Evolutionary conservation across 2,113 vertebrate species (phyloP).

Genomic region (Suricata suricatta): DNA sequence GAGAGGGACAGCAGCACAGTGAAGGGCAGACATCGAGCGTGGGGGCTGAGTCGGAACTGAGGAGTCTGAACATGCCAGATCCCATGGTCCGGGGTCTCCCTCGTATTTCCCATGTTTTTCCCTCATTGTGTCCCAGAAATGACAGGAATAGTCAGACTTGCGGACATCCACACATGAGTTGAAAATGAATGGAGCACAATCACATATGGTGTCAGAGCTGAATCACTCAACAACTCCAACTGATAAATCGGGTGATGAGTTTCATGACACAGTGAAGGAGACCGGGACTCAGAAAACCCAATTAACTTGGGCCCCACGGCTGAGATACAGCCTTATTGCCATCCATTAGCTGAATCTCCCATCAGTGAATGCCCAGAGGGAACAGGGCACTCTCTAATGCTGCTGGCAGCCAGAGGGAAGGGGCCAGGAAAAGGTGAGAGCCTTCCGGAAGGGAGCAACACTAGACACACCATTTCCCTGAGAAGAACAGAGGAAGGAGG

Average conservation of each 20-base stretch:
- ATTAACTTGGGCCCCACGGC: background rate
- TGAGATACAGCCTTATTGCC: background rate
- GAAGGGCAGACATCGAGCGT: background rate
- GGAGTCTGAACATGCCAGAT: background rate
- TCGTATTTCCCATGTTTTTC: background rate
- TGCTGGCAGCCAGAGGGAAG: background rate
- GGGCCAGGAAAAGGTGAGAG: background rate
- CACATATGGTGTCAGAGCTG: background rate
- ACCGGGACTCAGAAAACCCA: background rate
- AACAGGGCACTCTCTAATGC: background rate
- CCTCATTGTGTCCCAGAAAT: background rate
- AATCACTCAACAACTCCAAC: background rate
- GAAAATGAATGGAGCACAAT: background rate
- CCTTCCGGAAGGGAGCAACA: background rate
- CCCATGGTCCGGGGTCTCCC: background rate
- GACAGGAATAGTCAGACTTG: background rate
- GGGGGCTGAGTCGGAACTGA: accelerated
- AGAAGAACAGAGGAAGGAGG: background rate
- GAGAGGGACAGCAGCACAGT: background rate
- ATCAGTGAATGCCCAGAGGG: background rate
- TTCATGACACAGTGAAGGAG: background rate
- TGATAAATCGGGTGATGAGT: background rate
- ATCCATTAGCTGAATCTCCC: background rate
- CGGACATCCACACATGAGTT: background rate
- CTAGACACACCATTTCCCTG: background rate